Conservation (phyloP, 1,140 invertebrate genomes). For the Lethrus apterus region DNA sequence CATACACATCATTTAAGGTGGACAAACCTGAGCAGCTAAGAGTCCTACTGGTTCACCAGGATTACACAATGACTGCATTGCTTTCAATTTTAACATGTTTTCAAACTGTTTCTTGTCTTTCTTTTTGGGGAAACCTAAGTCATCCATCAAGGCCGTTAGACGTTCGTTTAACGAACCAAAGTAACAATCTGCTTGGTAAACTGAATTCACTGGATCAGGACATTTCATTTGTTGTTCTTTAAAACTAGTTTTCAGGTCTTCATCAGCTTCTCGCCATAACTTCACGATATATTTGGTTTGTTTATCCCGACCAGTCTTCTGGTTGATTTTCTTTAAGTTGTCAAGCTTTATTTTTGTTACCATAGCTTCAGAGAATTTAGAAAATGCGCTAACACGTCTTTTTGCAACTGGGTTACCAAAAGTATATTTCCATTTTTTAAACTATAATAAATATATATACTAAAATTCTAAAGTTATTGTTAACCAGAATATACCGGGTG, state of each 20-base stretch:
- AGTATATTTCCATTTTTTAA: conserved; percentile 57
- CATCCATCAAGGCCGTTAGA: conserved; percentile 59
- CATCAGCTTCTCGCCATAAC: conserved; percentile 53
- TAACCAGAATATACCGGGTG: too few species aligned
- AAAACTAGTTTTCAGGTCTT: conserved; percentile 48
- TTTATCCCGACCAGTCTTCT: conserved; percentile 33
- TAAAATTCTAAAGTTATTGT: not conserved
- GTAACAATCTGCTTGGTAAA: conserved; percentile 62
- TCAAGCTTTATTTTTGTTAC: conserved; percentile 34
- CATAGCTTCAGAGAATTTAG: conserved; percentile 36
- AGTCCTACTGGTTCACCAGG: conserved; percentile 96
- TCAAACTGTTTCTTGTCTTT: conserved; percentile 50
- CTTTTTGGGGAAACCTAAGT: conserved; percentile 46
- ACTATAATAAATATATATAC: conserved; percentile 18
- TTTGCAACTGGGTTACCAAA: conserved; percentile 44
- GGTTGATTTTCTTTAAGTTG: conserved; percentile 33
- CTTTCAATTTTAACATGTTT: conserved; percentile 70
- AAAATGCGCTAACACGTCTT: conserved; percentile 21
- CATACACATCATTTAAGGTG: not conserved
- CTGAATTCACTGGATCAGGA: conserved; percentile 67
- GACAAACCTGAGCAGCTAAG: conserved; percentile 68
- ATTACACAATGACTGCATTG: conserved; percentile 65
- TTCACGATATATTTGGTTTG: conserved; percentile 50
- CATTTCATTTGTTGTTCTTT: conserved; percentile 42
- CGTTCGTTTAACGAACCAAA: conserved; percentile 79